Conservation (phyloP, 2,888 invertebrate genomes). For the Plutella xylostella region DNA sequence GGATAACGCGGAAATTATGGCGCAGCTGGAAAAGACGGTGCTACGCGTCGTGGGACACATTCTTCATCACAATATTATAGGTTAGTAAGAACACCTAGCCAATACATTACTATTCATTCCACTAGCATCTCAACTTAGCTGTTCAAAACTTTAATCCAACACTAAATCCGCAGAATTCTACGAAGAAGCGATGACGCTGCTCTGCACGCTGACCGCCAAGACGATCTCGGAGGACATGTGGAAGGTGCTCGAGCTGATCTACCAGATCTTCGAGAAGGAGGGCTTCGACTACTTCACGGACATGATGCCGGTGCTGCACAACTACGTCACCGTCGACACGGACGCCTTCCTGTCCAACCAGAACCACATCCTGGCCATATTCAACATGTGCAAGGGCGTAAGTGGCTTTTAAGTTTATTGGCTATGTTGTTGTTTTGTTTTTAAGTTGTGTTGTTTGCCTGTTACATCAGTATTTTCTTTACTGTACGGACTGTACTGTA, state of each 20-base stretch:
- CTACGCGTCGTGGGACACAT: conserved; percentile 90
- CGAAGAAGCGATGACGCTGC: conserved; percentile 94
- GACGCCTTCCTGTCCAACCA: conserved; percentile 92
- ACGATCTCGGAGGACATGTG: conserved; percentile 95
- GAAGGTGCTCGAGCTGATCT: conserved; percentile 91
- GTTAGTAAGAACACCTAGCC: conserved; percentile 67
- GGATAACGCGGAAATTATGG: conserved; percentile 82
- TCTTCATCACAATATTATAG: conserved; percentile 83
- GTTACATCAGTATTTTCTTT: too few relatives aligned
- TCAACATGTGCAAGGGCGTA: conserved; percentile 94
- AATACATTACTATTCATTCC: neutral
- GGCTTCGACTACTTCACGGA: conserved; percentile 97
- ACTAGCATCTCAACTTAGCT: too few relatives aligned
- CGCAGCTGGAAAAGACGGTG: conserved; percentile 91
- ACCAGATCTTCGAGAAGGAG: conserved; percentile 92
- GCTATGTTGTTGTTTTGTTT: too few relatives aligned
- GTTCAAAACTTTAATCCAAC: neutral
- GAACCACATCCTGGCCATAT: conserved; percentile 89
- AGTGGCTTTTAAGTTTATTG: conserved; percentile 26
- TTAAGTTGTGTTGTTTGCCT: too few relatives aligned
- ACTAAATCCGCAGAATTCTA: conserved; percentile 81
- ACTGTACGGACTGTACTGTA: too few relatives aligned
- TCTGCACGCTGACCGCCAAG: conserved; percentile 91
- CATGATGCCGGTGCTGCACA: conserved; percentile 98
- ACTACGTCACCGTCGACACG: conserved; percentile 97